Evolutionary conservation across 2,888 invertebrate species (phyloP), one percentile per base, ranked within the genome.

Genomic region (Cordilura impudica): DNA sequence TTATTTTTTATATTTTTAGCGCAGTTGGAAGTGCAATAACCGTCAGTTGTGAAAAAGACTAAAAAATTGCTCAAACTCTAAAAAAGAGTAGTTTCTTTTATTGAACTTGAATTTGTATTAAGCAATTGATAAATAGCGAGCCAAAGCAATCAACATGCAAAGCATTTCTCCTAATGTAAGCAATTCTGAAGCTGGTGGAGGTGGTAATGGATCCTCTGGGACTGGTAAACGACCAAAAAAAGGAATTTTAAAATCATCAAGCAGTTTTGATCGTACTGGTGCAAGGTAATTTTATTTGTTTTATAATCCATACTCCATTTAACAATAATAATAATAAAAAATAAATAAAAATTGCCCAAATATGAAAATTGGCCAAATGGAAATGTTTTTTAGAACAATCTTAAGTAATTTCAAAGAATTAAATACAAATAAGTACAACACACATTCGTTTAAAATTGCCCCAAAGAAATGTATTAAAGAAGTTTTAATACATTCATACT

Each of bases 181-280:
- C 12, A 79, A 53, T 63, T n/a, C 71, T 14, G 75, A 79, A 45
- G 19, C 43, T 14, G 63, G 67, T 39, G 63, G 45, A 19, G 56
- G 71, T 26, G 79, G 74, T 10, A 71, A 58, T 54, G 58, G 61
- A 39, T 18, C 65, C 21, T 71, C 66, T 51, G 49, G 79, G 16
- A 43, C 60, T n/a, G 75, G 75, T 29, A 79, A 79, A 56, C 75
- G 79, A 35, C 90, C 90, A 75, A 90, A 90, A 84, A 90, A 97
- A 91, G 96, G 98, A 84, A 98, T 98, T 88, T 91, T 98, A 78
- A 98, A 98, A 91, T 94, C 95, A 78, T 96, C 97, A 8, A 94
- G 96, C 83, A 97, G 97, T 91, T 95, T 97, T 88, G 97, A 98
- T 90, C 94, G 93, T 66, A 87, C 89, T 35, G 88, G 88, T 18